Base-by-base conservation (phyloP, 2,797 vertebrate genomes). In the Remorina albescens region DNA sequence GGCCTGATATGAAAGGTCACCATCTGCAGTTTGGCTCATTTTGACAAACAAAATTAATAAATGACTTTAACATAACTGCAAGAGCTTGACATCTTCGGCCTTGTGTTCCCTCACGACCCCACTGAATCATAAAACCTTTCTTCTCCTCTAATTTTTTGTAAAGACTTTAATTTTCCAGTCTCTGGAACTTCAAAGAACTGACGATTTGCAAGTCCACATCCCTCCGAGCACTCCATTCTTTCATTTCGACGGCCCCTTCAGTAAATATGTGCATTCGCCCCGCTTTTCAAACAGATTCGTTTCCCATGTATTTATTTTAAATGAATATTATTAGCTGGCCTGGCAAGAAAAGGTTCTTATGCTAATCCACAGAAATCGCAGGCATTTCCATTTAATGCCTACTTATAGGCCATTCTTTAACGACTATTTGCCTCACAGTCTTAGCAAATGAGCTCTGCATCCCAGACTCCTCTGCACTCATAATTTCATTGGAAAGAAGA, bases 401-500 rank as follows among this genome's bases (percentile, higher is more conserved):
- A 90, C 92, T 93, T 86, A 89, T 69, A 67, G 91, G 90, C 92
- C 90, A 93, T 95, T 92, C 90, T 91, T 93, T 93, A 94, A 94
- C 91, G 91, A 94, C 94, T 94, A 90, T 94, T 95, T 94, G 93
- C 90, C 90, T 94, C 89, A 74, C 90, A 95, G 90, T 93, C 94
- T 95, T 95, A 94, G 95, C 92, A 95, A 97, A 95, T 93, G 94
- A 96, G 94, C 92, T 93, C 91, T 84, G 93, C 90, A 91, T 90
- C 93, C 94, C 87, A 84, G 85, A 93, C 90, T 91, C 92, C 89
- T 88, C 87, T 55, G 71, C 86, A 76, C 93, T 95, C 93, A 85
- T 96, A 94, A 96, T 96, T 96, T 96, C 94, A 94, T 94, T 90
- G 88, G 94, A 94, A 95, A 91, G 92, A 95, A 94, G 93, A 94